Conservation (phyloP, 2,113 vertebrate genomes). For the Thunnus thynnus region DNA sequence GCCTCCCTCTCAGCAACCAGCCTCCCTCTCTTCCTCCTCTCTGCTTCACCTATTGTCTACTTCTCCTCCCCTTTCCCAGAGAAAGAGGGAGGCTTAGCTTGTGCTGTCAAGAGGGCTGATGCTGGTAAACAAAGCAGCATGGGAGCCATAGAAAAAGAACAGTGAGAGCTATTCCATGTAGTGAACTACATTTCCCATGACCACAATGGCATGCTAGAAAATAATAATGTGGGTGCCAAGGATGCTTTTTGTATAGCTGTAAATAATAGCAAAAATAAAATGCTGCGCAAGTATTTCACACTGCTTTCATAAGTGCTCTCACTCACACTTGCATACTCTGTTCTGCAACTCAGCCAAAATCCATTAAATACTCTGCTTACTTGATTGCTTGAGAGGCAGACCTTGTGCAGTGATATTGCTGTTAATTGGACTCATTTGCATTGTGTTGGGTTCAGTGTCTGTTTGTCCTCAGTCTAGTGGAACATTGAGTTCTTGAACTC, state of each 20-base stretch:
- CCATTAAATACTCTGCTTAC: constrained; percentile 69
- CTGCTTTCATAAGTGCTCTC: constrained; percentile 23
- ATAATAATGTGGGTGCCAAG: background rate
- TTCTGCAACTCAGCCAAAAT: constrained; percentile 53
- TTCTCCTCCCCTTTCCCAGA: constrained; percentile 11
- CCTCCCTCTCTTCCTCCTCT: background rate
- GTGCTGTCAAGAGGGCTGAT: constrained; percentile 24
- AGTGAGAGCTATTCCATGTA: constrained; percentile 9
- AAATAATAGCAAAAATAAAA: constrained; percentile 30
- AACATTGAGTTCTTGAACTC: constrained; percentile 70
- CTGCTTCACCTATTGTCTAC: constrained; percentile 9
- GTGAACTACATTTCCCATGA: constrained; percentile 39
- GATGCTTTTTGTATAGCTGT: background rate
- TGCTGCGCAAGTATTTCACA: constrained; percentile 9
- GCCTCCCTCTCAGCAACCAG: background rate
- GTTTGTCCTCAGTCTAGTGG: constrained; percentile 69
- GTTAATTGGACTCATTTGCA: constrained; percentile 78
- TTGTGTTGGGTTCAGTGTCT: constrained; percentile 55
- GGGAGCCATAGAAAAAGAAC: background rate
- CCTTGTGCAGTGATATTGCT: constrained; percentile 55
- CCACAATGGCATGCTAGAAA: background rate
- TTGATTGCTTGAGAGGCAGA: constrained; percentile 68
- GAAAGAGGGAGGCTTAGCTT: constrained; percentile 16
- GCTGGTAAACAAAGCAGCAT: constrained; percentile 21
- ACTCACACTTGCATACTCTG: constrained; percentile 29